Base-by-base conservation (phyloP, 2,888 invertebrate species). In the Tetropium fuscum region DNA sequence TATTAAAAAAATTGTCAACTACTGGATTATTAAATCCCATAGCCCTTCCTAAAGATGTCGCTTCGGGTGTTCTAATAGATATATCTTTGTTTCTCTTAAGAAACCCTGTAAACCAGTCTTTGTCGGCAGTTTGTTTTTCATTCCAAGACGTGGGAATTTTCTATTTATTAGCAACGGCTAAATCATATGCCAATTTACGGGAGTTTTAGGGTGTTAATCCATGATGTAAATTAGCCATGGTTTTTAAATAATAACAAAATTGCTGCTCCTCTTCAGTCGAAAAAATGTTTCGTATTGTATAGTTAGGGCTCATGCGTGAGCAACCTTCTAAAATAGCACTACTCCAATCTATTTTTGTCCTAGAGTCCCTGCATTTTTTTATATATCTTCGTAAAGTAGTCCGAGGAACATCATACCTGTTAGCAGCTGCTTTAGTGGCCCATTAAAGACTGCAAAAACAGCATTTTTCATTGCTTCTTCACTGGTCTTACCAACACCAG, bases 151-250 rank as follows among this genome's bases (percentile, higher is more conserved):
- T n/a, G n/a, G n/a, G n/a, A n/a, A n/a, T n/a, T n/a, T n/a, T n/a
- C n/a, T n/a, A n/a, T n/a, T n/a, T n/a, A n/a, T n/a, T 30, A 51
- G 30, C 32, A 2, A 60, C 32, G 7, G 41, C 49, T 30, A 41
- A 34, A 22, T 58, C 51, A 11, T 25, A 58, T 10, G 51, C 56
- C 16, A 60, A 15, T 36, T 57, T 49, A 20, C 51, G 32, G 6
- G 48, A 48, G 27, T 22, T 11, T 51, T 57, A 57, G 5, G 60
- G 40, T 25, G 19, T 57, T 7, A 57, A 11, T 2, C 58, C 58
- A 38, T 58, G 54, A 20, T 58, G 58, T 6, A 58, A 45, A 11
- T 54, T 58, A 7, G 53, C 7, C 58, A 58, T 54, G 1, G 22
- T 41, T 40, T 59, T 45, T 4, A 56, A 4, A 22, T 59, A 48